These are phyloP conservation scores for Caenorhabditis plicata DNA, from an alignment of 2,888 invertebrate genomes.

Conservation along the genomic window DNA sequence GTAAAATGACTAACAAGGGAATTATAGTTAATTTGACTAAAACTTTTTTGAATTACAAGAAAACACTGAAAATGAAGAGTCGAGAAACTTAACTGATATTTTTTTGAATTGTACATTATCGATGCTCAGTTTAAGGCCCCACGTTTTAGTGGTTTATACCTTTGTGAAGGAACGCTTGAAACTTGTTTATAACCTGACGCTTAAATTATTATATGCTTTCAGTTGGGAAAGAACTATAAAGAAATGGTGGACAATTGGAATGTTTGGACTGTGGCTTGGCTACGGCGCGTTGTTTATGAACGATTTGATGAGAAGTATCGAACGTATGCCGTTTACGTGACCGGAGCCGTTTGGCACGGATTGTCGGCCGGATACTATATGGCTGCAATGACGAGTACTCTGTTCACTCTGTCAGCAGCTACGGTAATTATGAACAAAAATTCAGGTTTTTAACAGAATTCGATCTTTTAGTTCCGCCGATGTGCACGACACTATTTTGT, in stretches of 20 bases:
- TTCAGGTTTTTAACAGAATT: neutral
- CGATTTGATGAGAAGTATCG: slow-evolving; percentile 18
- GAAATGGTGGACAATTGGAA: slow-evolving; percentile 90
- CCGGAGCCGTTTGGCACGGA: slow-evolving; percentile 31
- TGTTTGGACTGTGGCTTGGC: slow-evolving; percentile 88
- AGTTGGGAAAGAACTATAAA: slow-evolving; percentile 83
- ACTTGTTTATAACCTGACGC: too few species aligned
- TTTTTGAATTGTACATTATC: too few species aligned
- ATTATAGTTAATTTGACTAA: too few species aligned
- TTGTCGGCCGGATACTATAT: slow-evolving; percentile 30
- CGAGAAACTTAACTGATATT: too few species aligned
- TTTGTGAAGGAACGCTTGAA: too few species aligned
- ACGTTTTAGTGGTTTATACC: too few species aligned
- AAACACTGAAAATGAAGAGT: too few species aligned
- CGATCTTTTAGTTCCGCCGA: slow-evolving; percentile 77
- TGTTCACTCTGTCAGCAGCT: slow-evolving; percentile 28
- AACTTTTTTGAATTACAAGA: too few species aligned
- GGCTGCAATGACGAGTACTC: slow-evolving; percentile 21
- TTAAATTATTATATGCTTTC: too few species aligned
- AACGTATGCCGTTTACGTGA: slow-evolving; percentile 25
- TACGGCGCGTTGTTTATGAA: slow-evolving; percentile 86
- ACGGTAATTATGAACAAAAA: slow-evolving; percentile 10
- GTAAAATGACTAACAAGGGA: too few species aligned
- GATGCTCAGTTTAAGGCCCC: too few species aligned
- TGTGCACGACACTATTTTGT: slow-evolving; percentile 79